Conservation (phyloP, 2,113 vertebrate genomes). For the Promerops cafer region DNA sequence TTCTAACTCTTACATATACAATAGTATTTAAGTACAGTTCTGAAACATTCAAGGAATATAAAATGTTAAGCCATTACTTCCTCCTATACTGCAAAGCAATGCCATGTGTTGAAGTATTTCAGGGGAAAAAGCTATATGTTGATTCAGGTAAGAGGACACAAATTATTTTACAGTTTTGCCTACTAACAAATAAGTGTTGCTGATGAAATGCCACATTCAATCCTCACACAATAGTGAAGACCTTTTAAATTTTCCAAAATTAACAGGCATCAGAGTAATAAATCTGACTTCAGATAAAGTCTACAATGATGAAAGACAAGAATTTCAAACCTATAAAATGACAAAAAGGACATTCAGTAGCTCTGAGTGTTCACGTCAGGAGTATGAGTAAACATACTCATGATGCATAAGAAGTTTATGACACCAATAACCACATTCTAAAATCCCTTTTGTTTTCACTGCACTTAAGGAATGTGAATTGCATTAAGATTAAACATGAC, state of each 20-base stretch:
- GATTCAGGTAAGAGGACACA: background rate
- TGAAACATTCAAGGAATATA: background rate
- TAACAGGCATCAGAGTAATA: background rate
- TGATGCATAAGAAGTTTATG: background rate
- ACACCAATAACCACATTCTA: background rate
- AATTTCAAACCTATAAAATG: background rate
- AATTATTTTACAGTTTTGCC: background rate
- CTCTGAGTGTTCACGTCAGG: background rate
- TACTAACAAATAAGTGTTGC: background rate
- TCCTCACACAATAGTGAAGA: background rate
- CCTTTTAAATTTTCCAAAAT: background rate
- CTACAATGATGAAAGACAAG: background rate
- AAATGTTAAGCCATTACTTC: background rate
- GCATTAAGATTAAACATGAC: background rate
- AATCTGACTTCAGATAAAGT: background rate
- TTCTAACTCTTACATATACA: background rate
- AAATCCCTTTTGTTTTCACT: background rate
- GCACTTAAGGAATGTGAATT: background rate
- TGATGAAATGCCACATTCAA: background rate
- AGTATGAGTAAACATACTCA: background rate
- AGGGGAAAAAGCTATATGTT: background rate
- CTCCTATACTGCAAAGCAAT: background rate
- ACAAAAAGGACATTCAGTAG: background rate
- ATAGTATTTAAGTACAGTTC: background rate
- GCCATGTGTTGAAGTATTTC: background rate